Conservation (phyloP, 1,140 invertebrate genomes). For the Penaeus indicus region DNA sequence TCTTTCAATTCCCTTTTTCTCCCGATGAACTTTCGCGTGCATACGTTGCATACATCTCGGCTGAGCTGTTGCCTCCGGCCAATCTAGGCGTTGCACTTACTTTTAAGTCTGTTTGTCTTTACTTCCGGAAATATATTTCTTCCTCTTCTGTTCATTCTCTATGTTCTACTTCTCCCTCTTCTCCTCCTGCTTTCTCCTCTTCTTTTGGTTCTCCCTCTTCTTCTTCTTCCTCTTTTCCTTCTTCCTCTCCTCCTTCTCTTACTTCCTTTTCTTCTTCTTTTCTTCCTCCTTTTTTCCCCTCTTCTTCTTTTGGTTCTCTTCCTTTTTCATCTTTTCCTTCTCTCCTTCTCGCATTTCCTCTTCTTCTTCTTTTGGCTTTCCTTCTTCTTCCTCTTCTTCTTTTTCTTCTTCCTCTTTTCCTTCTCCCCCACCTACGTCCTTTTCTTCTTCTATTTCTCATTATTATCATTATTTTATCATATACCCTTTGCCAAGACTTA, state of each 20-base stretch:
- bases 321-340: background rate
- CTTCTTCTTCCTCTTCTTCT: background rate
- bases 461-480: no score
- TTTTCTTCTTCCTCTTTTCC: background rate
- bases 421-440: background rate
- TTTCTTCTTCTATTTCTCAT: background rate
- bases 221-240: background rate
- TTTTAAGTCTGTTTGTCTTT: background rate
- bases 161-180: background rate
- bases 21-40: background rate
- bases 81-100: no score
- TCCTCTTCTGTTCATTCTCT: background rate
- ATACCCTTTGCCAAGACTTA: no score
- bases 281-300: background rate
- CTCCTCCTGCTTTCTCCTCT: slow-evolving; percentile 1
- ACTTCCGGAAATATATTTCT: background rate
- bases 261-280: background rate
- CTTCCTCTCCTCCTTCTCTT: background rate
- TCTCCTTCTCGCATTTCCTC: background rate
- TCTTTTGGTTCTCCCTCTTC: background rate
- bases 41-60: background rate
- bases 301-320: background rate
- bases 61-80: background rate
- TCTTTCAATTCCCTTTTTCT: background rate
- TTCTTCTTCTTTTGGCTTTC: background rate